Evolutionary conservation across 1,140 invertebrate genomes (phyloP).

Genomic region (Drosophila azteca): DNA sequence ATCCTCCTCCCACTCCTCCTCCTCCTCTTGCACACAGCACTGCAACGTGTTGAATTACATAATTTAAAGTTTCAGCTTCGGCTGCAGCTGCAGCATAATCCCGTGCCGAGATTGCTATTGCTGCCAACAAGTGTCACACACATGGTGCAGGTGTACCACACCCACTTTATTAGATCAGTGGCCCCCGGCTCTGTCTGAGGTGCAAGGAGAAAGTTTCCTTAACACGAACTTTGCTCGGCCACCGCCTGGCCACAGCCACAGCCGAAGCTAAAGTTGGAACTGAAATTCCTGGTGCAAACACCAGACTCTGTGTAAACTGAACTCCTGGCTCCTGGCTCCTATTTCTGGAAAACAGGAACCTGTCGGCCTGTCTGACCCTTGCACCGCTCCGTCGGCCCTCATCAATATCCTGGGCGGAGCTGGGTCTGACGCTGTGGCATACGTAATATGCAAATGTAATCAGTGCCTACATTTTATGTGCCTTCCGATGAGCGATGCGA

Average conservation of each 20-base stretch:
- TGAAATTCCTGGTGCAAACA: conserved; percentile 73
- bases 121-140: conserved; percentile 69
- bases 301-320: conserved; percentile 7
- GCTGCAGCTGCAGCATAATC: conserved; percentile 71
- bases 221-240: conserved; percentile 54
- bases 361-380: conserved; percentile 21
- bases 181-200: conserved; percentile 16
- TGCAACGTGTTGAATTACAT: conserved; percentile 79
- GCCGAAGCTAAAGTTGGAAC: conserved; percentile 74
- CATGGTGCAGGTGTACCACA: conserved; percentile 27
- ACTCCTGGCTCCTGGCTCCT: conserved; percentile 11
- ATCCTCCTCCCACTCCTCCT: background rate
- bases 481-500: conserved; percentile 4
- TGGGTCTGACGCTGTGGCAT: conserved; percentile 18
- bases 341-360: background rate
- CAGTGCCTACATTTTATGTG: conserved; percentile 77
- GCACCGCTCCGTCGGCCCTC: conserved; percentile 29
- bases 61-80: conserved; percentile 70
- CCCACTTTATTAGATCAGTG: conserved; percentile 68
- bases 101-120: conserved; percentile 53
- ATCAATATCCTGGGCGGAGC: conserved; percentile 41
- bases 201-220: conserved; percentile 52
- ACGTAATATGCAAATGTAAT: conserved; percentile 81
- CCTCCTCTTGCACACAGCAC: conserved; percentile 7
- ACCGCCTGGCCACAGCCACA: conserved; percentile 68